These are phyloP conservation scores for Stercorarius parasiticus DNA, from an alignment of 2,113 vertebrate species.

Conservation along the genomic window DNA sequence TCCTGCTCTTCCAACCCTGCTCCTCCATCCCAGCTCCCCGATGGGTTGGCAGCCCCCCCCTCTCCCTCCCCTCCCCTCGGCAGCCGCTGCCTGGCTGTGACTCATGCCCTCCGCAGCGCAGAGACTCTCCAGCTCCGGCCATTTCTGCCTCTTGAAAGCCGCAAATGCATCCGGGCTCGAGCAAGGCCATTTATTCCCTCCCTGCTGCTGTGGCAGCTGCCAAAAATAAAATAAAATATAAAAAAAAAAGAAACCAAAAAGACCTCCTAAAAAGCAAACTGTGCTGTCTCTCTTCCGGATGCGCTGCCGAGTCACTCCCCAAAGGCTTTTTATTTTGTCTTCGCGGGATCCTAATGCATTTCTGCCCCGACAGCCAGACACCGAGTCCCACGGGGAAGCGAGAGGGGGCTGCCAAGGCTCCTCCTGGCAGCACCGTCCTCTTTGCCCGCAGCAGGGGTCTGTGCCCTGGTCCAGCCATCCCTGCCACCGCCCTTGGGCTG, in stretches of 20 bases:
- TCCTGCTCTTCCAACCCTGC: neutral
- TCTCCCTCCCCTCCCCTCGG: neutral
- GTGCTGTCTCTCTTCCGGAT: neutral
- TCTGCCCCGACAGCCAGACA: neutral
- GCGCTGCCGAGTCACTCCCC: neutral
- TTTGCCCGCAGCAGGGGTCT: fast-evolving
- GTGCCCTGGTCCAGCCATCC: fast-evolving
- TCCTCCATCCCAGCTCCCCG: neutral
- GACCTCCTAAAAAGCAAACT: neutral
- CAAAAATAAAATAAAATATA: constrained; percentile 11
- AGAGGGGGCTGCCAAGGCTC: neutral
- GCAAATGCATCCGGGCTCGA: neutral
- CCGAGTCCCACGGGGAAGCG: neutral
- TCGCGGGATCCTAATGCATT: neutral
- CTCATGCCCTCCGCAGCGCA: neutral
- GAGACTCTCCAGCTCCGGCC: neutral
- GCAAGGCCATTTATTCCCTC: neutral
- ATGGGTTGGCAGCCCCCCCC: neutral
- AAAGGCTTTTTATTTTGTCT: neutral
- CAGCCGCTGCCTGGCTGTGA: neutral
- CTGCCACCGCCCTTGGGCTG: fast-evolving
- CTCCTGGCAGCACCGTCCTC: neutral
- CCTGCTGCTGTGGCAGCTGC: neutral
- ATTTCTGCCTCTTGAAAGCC: constrained; percentile 7
- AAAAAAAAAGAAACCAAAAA: neutral